Evolutionary conservation across 2,888 invertebrate species (phyloP), one percentile per base, ranked within the genome.

Genomic region (Anoplius nigerrimus): DNA sequence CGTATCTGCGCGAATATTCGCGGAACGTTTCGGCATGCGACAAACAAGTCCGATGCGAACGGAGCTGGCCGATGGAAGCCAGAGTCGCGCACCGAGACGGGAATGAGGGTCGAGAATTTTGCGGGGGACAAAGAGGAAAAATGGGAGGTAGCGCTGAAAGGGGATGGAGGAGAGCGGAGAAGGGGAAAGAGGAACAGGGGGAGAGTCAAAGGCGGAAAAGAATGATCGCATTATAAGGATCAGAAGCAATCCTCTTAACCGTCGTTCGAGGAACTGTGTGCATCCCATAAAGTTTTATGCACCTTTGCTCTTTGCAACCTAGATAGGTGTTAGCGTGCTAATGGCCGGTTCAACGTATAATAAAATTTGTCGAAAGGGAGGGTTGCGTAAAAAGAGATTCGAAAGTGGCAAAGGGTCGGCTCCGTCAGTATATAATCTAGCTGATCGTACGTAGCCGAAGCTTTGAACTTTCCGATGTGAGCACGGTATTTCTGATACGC

Each of bases 151-250:
- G 53, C n/a, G n/a, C n/a, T 5, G 21, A 18, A 52, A 52, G n/a
- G 27, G 54, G 42, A 55, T 42, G 59, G 15, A 42, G 13, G 34
- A 21, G 22, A 8, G 13, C 34, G 21, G 43, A 27, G 34, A 16
- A 21, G 22, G 21, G 45, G 21, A 57, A 56, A 27, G 2, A 24
- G 5, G 24, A 21, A n/a, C 20, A 51, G 20, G 34, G 13, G 3
- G 18, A 22, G n/a, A 27, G 2, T 13, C 11, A 11, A 22, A 67
- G 48, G 48, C 48, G 48, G 48, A 73, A 53, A 64, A 73, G 62
- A 62, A 34, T 34, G 62, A 72, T 66, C 62, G 45, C 62, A 60
- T 65, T 72, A 70, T 60, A 53, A 64, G 64, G 60, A 70, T 74
- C 70, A 70, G 62, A 65, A 21, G 55, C 57, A 58, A 70, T 67